These are phyloP conservation scores for Trochalopteron elliotii DNA, from an alignment of 2,113 vertebrate genomes.

Conservation along the genomic window DNA sequence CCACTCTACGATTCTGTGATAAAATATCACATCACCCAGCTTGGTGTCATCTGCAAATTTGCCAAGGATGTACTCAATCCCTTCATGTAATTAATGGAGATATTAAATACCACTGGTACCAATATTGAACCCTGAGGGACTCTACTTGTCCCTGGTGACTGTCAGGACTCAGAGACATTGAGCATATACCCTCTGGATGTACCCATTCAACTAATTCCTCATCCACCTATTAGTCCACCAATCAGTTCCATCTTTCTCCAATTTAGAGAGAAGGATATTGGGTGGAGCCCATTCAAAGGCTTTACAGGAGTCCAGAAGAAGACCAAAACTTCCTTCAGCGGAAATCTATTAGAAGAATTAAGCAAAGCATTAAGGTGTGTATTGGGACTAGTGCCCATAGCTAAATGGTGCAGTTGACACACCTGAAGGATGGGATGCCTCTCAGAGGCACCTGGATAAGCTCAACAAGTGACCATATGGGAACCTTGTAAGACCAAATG, in stretches of 20 bases:
- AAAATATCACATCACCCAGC: neutral
- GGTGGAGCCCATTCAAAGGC: neutral
- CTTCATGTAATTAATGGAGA: neutral
- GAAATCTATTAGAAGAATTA: neutral
- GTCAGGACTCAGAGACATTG: neutral
- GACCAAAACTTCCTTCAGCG: neutral
- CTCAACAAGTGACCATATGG: neutral
- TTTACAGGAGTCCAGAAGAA: neutral
- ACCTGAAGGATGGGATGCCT: neutral
- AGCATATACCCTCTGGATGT: neutral
- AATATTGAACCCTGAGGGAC: neutral
- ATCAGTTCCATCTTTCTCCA: neutral
- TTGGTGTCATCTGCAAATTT: neutral
- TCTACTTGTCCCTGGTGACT: neutral
- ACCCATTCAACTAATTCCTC: neutral
- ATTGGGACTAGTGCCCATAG: neutral
- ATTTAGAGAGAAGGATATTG: neutral
- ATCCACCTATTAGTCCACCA: neutral
- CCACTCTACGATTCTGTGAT: neutral
- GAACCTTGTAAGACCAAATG: neutral
- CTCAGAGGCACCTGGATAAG: neutral
- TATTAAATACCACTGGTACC: neutral
- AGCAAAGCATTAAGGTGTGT: neutral
- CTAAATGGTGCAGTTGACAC: fast-evolving
- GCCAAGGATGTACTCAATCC: neutral